Conservation (phyloP, 2,888 invertebrate species). For the Corythucha ciliata region DNA sequence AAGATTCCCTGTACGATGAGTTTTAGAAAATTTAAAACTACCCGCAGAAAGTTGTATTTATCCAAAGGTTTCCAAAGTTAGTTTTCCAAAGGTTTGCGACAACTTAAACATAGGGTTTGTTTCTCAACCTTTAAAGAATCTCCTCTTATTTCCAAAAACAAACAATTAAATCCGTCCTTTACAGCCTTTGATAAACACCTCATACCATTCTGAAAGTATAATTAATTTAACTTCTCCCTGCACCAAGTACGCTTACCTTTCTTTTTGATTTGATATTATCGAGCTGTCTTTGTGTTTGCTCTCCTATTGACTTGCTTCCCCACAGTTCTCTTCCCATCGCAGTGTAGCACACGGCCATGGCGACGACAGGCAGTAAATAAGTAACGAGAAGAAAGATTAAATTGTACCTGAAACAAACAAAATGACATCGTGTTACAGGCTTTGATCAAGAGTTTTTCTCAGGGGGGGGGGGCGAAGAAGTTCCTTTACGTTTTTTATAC, state of each 20-base stretch:
- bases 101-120: no score
- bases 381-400: constrained; percentile 45
- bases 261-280: constrained; percentile 46
- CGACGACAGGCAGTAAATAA: constrained; percentile 48
- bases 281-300: constrained; percentile 45
- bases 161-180: no score
- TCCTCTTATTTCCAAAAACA: constrained; percentile 2
- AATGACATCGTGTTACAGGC: no score
- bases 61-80: no score
- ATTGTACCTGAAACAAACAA: constrained; percentile 44
- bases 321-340: constrained; percentile 47
- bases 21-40: no score
- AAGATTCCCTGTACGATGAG: no score
- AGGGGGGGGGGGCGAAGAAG: no score
- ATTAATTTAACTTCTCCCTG: neutral
- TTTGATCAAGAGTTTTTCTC: no score
- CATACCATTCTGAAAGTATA: neutral
- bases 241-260: constrained; percentile 40
- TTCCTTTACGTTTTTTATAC: no score
- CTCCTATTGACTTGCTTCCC: constrained; percentile 48
- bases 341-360: constrained; percentile 47
- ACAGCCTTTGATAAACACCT: neutral
- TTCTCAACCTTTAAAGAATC: no score
- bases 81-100: neutral
- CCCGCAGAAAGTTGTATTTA: no score